Percentiles rank a stretch among this genome's conserved stretches.
phyloP scores from a whole-genome alignment of 2,113 vertebrate genomes.

The Sclerurus mexicanus region DNA sequence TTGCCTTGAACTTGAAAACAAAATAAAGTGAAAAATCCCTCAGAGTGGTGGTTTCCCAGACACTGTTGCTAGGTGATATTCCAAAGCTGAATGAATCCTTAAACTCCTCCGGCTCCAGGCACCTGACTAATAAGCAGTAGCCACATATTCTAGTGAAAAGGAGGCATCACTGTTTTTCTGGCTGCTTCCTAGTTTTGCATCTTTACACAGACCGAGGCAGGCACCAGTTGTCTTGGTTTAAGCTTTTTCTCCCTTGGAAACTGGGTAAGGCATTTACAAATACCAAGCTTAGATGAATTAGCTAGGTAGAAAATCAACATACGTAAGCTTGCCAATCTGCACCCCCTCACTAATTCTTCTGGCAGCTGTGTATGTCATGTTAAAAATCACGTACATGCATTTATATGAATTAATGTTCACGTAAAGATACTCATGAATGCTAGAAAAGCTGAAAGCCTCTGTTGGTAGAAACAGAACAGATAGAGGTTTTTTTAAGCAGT shows the following conservation, averaged over 20 bases:
- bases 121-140: not conserved
- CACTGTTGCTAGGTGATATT: conserved; percentile 43
- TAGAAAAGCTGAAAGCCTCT: not conserved
- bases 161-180: not conserved
- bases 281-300: not conserved
- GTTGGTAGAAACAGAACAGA: not conserved
- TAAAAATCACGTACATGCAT: not conserved
- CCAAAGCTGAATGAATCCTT: conserved; percentile 27
- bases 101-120: not conserved
- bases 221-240: not conserved
- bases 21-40: conserved; percentile 2
- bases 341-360: not conserved
- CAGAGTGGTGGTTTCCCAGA: conserved; percentile 15
- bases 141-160: not conserved
- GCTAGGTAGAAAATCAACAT: not conserved
- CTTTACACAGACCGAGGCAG: not conserved
- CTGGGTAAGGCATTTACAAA: not conserved
- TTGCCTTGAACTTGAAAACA: not conserved
- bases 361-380: not conserved
- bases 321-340: not conserved
- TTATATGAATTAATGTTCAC: not conserved
- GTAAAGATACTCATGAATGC: not conserved
- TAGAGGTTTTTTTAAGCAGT: not conserved
- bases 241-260: not conserved
- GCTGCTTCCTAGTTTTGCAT: not conserved